Evolutionary conservation across 35 echinoderm and acorn worm genomes (phyloP).

Genomic region (Ophioderma brevispina): DNA sequence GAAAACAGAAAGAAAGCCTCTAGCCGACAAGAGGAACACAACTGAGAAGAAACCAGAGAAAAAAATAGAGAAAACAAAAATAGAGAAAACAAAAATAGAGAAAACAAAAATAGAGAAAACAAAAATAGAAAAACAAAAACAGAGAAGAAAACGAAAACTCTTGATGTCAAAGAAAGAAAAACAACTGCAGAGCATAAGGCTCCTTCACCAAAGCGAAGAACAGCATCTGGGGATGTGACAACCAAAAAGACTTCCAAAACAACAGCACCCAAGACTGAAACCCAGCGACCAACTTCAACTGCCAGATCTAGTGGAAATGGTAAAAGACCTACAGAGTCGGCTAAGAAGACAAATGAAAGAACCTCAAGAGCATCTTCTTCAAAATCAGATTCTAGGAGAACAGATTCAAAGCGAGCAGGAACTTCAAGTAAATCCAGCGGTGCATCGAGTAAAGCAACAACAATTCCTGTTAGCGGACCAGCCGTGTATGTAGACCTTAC

Average conservation of each 20-base stretch:
- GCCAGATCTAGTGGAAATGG: constrained; percentile 41
- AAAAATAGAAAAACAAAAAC: no score
- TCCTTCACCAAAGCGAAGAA: constrained; percentile 21
- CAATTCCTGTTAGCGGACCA: constrained; percentile 88
- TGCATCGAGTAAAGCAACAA: constrained; percentile 44
- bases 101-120: no score
- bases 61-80: no score
- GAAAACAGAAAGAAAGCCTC: constrained; percentile 51
- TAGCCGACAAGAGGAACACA: constrained; percentile 47
- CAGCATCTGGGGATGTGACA: not conserved
- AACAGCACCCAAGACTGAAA: constrained; percentile 54
- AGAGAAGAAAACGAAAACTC: constrained; percentile 44
- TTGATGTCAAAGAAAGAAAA: constrained; percentile 26
- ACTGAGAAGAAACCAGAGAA: constrained; percentile 33
- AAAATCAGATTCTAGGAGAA: constrained; percentile 42
- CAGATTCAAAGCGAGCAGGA: constrained; percentile 27
- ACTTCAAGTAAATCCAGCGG: constrained; percentile 37
- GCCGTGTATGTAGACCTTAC: constrained; percentile 87
- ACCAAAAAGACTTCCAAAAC: constrained; percentile 26
- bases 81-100: no score
- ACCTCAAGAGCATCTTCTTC: constrained; percentile 40
- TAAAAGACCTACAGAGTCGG: constrained; percentile 42
- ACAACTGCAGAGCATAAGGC: constrained; percentile 44
- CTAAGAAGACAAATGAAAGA: constrained; percentile 70
- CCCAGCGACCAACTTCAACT: constrained; percentile 68